Conservation (phyloP, 1,140 invertebrate species). For the Dendroctonus valens region DNA sequence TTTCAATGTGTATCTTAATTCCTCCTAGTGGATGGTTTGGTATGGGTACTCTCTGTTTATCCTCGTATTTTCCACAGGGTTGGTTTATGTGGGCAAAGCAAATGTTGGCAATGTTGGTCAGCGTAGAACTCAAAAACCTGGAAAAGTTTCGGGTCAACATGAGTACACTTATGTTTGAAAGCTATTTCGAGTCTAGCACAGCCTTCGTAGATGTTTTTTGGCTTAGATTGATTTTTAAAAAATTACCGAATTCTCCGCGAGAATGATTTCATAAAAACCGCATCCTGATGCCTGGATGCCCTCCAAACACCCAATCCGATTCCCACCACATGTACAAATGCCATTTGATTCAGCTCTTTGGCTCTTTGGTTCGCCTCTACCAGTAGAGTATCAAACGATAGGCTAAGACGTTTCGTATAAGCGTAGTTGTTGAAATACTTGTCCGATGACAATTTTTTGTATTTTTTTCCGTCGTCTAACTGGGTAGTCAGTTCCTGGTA, state of each 20-base stretch:
- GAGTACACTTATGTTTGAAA: no score
- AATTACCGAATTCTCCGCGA: constrained; percentile 46
- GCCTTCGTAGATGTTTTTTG: no score
- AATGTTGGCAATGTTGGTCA: no score
- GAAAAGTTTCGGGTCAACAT: no score
- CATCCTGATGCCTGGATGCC: constrained; percentile 51
- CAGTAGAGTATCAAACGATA: constrained; percentile 44
- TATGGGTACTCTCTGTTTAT: constrained; percentile 28
- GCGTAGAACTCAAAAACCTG: no score
- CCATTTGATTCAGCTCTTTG: constrained; percentile 35
- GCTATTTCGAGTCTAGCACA: no score
- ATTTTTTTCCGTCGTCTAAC: background rate
- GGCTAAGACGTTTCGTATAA: constrained; percentile 43
- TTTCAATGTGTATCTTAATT: constrained; percentile 51
- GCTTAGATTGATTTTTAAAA: background rate
- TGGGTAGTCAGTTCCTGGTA: background rate
- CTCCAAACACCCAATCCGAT: constrained; percentile 56
- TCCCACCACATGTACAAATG: constrained; percentile 50
- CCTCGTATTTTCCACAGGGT: constrained; percentile 35
- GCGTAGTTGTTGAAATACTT: constrained; percentile 41
- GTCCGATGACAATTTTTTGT: background rate
- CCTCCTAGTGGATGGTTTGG: constrained; percentile 46
- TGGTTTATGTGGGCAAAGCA: no score
- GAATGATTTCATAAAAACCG: constrained; percentile 53
- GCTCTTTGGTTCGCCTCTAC: constrained; percentile 46